Percentiles rank a stretch among this genome's conserved stretches.
Evolutionary conservation across 2,797 vertebrate species (phyloP).

Genomic region (Neosalanx taihuensis): DNA sequence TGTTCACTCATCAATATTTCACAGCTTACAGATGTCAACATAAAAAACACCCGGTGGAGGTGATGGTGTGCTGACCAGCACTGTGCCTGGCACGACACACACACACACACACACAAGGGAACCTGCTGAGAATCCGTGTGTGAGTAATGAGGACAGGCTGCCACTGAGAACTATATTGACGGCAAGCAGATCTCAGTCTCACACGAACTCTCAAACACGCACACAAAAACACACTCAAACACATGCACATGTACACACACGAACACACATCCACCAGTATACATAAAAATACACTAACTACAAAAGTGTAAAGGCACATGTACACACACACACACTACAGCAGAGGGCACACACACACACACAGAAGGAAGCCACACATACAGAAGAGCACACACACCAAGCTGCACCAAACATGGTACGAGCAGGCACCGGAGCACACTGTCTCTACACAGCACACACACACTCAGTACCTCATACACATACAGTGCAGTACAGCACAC

Average conservation of each 20-base stretch:
- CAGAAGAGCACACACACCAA: conserved; percentile 10
- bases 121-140: neutral
- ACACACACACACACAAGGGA: neutral
- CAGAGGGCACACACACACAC: neutral
- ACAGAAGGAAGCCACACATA: neutral
- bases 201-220: neutral
- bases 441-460: conserved; percentile 39
- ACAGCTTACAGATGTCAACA: conserved; percentile 43
- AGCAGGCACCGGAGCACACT: conserved; percentile 24
- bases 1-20: conserved; percentile 48
- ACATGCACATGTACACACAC: neutral
- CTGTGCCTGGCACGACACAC: conserved; percentile 15
- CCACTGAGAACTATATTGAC: conserved; percentile 5
- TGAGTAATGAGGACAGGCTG: conserved; percentile 5
- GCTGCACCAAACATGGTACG: conserved; percentile 43
- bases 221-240: conserved; percentile 4
- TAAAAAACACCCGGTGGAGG: conserved; percentile 2
- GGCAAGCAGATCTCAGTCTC: neutral
- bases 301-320: neutral
- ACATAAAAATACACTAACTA: neutral
- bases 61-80: neutral
- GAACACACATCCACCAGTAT: neutral
- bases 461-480: conserved; percentile 31
- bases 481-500: neutral
- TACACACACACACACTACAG: conserved; percentile 10